These are phyloP conservation scores for Cantharis flavilabris DNA, from an alignment of 2,888 invertebrate species.

Conservation along the genomic window DNA sequence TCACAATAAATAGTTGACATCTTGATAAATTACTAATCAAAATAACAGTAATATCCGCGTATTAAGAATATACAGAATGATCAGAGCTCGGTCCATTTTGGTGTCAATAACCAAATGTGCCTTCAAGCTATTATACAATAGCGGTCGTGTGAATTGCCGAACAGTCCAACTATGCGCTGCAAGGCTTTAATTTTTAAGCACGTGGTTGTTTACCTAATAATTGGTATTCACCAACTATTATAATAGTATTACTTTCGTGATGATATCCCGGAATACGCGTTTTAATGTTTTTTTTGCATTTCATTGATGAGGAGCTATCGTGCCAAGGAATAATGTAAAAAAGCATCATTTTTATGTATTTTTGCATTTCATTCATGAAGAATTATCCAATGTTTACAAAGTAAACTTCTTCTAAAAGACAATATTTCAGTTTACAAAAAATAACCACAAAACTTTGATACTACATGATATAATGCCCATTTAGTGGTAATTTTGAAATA, in stretches of 20 bases:
- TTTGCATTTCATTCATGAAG: too few species aligned
- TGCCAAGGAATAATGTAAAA: too few species aligned
- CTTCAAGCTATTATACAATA: constrained; percentile 34
- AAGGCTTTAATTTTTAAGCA: not conserved
- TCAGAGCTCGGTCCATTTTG: constrained; percentile 34
- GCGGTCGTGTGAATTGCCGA: constrained; percentile 40
- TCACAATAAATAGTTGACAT: constrained; percentile 26
- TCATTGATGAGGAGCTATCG: not conserved
- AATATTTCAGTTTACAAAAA: too few species aligned
- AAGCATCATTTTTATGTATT: not conserved
- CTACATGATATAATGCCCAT: too few species aligned
- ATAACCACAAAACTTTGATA: too few species aligned
- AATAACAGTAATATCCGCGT: constrained; percentile 41
- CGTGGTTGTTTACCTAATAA: not conserved
- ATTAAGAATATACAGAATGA: constrained; percentile 19
- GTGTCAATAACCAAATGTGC: constrained; percentile 42
- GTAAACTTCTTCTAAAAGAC: not conserved
- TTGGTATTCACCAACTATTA: not conserved
- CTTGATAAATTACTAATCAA: constrained; percentile 38
- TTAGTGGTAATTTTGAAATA: too few species aligned
- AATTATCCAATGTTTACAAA: not conserved
- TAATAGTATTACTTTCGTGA: not conserved
- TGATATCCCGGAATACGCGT: not conserved
- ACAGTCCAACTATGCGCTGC: constrained; percentile 18
- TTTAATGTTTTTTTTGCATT: not conserved